Percentiles rank a stretch among this genome's conserved stretches.
These are phyloP conservation scores for Morone chrysops DNA, from an alignment of 2,113 vertebrate genomes.

Conservation along the genomic window DNA sequence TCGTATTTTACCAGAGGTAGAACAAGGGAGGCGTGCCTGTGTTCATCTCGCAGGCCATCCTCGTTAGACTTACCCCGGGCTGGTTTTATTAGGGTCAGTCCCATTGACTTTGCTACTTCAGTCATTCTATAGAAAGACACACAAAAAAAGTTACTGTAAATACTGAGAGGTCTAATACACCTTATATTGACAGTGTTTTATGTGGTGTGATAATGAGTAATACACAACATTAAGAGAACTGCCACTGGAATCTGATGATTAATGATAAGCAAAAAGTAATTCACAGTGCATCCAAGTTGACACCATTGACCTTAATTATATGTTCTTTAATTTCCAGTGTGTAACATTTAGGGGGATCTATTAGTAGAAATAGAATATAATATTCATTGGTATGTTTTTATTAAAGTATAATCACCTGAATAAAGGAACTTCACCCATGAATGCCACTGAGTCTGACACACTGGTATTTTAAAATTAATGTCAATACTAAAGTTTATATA, in stretches of 20 bases:
- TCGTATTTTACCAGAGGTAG: constrained; percentile 88
- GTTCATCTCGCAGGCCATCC: constrained; percentile 69
- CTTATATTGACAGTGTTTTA: background rate
- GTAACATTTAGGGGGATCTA: too few relatives aligned
- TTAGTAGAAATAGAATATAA: too few relatives aligned
- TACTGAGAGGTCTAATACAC: too few relatives aligned
- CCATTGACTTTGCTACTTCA: constrained; percentile 92
- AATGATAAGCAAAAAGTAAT: background rate
- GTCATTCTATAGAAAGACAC: constrained; percentile 76
- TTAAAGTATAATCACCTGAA: too few relatives aligned
- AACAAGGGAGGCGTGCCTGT: constrained; percentile 85
- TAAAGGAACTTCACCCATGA: too few relatives aligned
- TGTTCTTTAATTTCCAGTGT: too few relatives aligned
- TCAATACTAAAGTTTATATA: background rate
- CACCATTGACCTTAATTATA: background rate
- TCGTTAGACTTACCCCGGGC: constrained; percentile 35
- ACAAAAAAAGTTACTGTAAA: background rate
- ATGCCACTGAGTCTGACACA: too few relatives aligned
- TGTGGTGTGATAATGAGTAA: background rate
- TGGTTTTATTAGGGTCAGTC: constrained; percentile 86
- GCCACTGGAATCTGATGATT: background rate
- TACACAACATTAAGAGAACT: background rate
- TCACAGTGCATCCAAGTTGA: background rate
- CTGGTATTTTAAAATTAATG: too few relatives aligned
- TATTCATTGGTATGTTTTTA: too few relatives aligned